A percentile compares a stretch with the other conserved stretches of the same genome.
Evolutionary conservation across 2,113 vertebrate genomes (phyloP).

Genomic region (Podarcis cretensis): DNA sequence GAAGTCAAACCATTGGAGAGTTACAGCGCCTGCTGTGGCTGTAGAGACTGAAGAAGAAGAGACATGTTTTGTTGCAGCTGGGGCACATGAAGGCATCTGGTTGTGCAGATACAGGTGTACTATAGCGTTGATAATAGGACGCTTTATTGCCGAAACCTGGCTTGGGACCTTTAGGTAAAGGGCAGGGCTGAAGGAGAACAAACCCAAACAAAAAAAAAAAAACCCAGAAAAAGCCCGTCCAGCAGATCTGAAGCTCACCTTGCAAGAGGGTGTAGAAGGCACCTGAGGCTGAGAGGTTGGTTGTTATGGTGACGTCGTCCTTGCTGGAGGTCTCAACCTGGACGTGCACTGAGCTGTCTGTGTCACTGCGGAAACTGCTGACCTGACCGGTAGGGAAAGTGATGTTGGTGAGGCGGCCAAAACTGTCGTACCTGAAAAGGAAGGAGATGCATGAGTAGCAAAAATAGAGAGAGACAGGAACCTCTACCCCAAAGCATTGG

Average conservation of each 20-base stretch:
- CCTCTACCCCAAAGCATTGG: not conserved
- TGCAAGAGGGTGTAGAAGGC: slow-evolving; percentile 97
- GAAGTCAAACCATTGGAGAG: too few species aligned
- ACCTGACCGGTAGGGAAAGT: slow-evolving; percentile 96
- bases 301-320: slow-evolving; percentile 95
- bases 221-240: not conserved
- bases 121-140: too few species aligned
- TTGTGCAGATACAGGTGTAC: too few species aligned
- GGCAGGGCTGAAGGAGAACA: too few species aligned
- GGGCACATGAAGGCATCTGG: too few species aligned
- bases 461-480: not conserved
- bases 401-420: slow-evolving; percentile 94
- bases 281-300: slow-evolving; percentile 95
- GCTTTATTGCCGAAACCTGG: too few species aligned
- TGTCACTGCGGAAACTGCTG: slow-evolving; percentile 93
- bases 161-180: too few species aligned
- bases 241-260: slow-evolving; percentile 76
- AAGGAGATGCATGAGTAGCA: not conserved
- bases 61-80: too few species aligned
- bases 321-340: slow-evolving; percentile 94
- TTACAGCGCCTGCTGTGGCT: too few species aligned
- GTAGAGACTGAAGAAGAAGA: too few species aligned
- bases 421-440: slow-evolving; percentile 89
- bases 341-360: slow-evolving; percentile 90
- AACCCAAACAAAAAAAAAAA: too few species aligned